Base-by-base conservation (phyloP, 1,140 invertebrate species). In the Drosophila azteca region DNA sequence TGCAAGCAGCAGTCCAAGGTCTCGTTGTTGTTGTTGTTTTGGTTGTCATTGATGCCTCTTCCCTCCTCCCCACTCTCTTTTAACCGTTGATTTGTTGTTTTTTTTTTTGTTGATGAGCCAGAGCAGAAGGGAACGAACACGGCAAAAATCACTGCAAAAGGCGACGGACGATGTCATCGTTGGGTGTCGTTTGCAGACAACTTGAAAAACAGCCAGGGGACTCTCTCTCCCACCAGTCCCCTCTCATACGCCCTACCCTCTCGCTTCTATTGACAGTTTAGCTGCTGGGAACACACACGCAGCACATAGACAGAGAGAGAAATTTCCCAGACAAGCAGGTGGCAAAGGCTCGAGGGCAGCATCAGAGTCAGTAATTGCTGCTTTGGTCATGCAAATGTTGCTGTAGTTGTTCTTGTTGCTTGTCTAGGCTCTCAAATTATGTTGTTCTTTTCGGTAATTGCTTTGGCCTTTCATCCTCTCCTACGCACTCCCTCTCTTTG, bases 261-360 rank as follows among this genome's bases (percentile, higher is more conserved):
- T 20, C 17, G 17, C 59, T 49, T 58, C 74, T 68, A 77, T 69
- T 84, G 81, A 85, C 81, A 85, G 84, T 85, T 85, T 75, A 81
- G 79, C 74, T 61, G 77, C 82, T 69, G 35, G 82, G 81, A 85
- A 85, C 82, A 85, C 82, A 85, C 82, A 85, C 83, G 83, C 82
- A 82, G 82, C 39, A 24, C 11, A 70, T 5, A 13, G 31, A 53
- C 13, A 24, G 29, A 69, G 51, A 53, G 71, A 79, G 80, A 39
- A 39, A 79, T 80, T 77, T 81, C 65, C 80, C 80, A 84, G 81
- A 87, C 82, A 82, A 85, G 82, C 82, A 85, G 82, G 82, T 85
- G 82, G 82, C 82, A 87, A 85, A 73, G 72, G 68, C 68, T 74
- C 71, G 61, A 45, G 68, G 82, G 76, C 65, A 63, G 44, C 60